Evolutionary conservation across 2,797 vertebrate genomes (phyloP).

Genomic region (Agapornis canus): DNA sequence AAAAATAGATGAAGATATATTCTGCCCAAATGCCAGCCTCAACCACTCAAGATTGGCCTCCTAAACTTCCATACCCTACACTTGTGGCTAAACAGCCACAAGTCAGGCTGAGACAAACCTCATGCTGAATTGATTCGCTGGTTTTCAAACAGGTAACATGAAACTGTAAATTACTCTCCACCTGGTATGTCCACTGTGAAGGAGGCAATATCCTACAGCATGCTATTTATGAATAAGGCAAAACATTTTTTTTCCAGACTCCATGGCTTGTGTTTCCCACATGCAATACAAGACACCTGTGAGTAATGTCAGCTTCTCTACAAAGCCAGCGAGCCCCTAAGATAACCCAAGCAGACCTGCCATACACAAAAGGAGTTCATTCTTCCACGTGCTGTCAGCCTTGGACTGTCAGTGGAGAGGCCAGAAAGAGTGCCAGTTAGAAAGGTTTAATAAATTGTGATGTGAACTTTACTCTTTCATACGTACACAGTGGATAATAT

Average conservation of each 20-base stretch:
- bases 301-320: background rate
- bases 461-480: background rate
- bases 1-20: background rate
- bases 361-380: background rate
- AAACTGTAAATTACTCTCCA: background rate
- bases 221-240: background rate
- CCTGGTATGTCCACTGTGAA: background rate
- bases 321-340: background rate
- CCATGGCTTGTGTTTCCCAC: background rate
- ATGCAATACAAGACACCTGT: background rate
- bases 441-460: background rate
- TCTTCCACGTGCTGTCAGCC: background rate
- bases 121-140: background rate
- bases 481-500: background rate
- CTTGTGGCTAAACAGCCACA: background rate
- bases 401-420: background rate
- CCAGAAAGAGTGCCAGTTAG: background rate
- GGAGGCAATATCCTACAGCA: background rate
- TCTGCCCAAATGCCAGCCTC: background rate
- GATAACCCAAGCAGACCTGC: background rate
- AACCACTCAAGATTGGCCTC: background rate
- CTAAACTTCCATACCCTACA: background rate
- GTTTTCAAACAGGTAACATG: background rate
- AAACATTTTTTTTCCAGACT: background rate
- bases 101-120: background rate